Evolutionary conservation across 2,888 invertebrate genomes (phyloP).

Genomic region (Eupeodes luniger): DNA sequence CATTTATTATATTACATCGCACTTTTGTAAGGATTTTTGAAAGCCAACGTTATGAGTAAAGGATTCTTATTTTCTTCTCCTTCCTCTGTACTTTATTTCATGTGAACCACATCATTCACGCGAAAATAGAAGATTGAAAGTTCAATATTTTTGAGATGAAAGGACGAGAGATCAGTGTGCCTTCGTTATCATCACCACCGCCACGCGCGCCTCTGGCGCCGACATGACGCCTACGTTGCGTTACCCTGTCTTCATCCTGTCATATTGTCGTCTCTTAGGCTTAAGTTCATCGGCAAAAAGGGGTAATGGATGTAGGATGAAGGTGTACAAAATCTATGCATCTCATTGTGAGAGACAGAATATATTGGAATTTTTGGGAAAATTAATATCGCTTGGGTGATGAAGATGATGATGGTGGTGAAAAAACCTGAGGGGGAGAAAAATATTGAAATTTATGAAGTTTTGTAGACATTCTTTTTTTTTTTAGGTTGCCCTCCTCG

Average conservation of each 20-base stretch:
- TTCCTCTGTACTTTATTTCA: conserved; percentile 25
- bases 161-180: conserved; percentile 26
- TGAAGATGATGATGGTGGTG: neutral
- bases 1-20: neutral
- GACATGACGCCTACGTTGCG: neutral
- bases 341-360: conserved; percentile 54
- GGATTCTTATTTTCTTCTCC: conserved; percentile 24
- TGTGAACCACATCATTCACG: conserved; percentile 58
- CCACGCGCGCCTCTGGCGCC: neutral
- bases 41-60: conserved; percentile 10
- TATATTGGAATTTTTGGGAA: conserved; percentile 61
- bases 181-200: neutral
- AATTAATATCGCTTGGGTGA: conserved; percentile 49
- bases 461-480: conserved; percentile 42
- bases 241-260: neutral
- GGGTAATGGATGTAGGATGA: neutral
- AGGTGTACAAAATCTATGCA: conserved; percentile 35
- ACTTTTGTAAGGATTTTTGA: conserved; percentile 10
- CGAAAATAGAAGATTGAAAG: conserved; percentile 61
- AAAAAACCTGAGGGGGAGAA: neutral
- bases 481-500: neutral
- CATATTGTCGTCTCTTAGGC: conserved; percentile 17
- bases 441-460: conserved; percentile 67
- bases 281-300: conserved; percentile 7
- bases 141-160: conserved; percentile 64